These are phyloP conservation scores for Lophotis ruficrista DNA, from an alignment of 2,113 vertebrate species.

Conservation along the genomic window DNA sequence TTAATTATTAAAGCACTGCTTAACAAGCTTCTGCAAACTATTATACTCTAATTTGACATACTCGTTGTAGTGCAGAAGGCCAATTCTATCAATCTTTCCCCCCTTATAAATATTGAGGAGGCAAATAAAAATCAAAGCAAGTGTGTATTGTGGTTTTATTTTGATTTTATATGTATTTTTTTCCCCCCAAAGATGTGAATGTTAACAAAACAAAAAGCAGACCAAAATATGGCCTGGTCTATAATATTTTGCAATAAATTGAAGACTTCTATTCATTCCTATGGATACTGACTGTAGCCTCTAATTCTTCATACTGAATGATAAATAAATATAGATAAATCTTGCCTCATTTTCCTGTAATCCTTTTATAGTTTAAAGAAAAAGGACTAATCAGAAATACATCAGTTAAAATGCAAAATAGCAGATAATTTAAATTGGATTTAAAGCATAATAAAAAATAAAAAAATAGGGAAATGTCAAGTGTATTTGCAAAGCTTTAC, in stretches of 20 bases:
- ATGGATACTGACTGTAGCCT: neutral
- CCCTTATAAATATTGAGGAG: neutral
- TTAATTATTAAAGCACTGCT: slow-evolving; percentile 5
- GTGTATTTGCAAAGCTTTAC: neutral
- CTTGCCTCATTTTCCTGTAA: neutral
- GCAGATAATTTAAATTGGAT: neutral
- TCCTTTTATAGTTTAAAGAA: neutral
- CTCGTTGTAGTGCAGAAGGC: neutral
- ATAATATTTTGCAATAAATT: neutral
- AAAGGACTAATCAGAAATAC: neutral
- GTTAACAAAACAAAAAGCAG: neutral
- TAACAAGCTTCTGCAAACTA: neutral
- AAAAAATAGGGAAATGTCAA: neutral
- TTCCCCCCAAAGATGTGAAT: neutral
- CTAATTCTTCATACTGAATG: neutral
- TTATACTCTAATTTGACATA: neutral
- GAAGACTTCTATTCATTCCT: neutral
- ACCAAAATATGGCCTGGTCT: neutral
- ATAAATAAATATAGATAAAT: neutral
- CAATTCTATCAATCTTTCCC: neutral
- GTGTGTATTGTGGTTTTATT: neutral
- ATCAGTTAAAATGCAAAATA: neutral
- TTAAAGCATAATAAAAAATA: neutral
- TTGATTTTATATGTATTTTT: too few species aligned
- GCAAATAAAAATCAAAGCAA: neutral